Conservation (phyloP, 2,888 invertebrate genomes). For the Aquatica leii region DNA sequence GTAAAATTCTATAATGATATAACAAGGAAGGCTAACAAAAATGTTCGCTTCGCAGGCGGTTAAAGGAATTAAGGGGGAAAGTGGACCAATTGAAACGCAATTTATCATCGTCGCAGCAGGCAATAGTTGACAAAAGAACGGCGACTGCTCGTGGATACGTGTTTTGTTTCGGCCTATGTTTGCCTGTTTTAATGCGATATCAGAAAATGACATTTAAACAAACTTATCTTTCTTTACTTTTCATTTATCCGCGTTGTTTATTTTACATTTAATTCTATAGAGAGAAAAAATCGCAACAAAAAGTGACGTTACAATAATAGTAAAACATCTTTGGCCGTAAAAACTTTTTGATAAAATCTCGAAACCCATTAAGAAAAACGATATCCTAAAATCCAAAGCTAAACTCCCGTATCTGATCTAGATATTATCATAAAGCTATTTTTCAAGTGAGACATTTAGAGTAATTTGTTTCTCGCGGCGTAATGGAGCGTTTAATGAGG, state of each 20-base stretch:
- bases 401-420: constrained; percentile 41
- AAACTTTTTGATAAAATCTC: constrained; percentile 12
- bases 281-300: background rate
- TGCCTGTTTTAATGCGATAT: constrained; percentile 55
- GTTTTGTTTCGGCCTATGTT: constrained; percentile 57
- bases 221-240: constrained; percentile 26
- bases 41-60: constrained; percentile 26
- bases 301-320: background rate
- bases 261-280: too few relatives aligned
- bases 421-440: constrained; percentile 57
- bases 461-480: constrained; percentile 62
- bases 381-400: constrained; percentile 36
- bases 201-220: constrained; percentile 38
- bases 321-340: background rate
- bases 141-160: constrained; percentile 51
- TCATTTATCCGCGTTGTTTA: constrained; percentile 20
- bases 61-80: constrained; percentile 41
- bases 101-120: constrained; percentile 60
- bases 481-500: constrained; percentile 63
- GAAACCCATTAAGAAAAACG: constrained; percentile 26
- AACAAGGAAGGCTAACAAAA: background rate
- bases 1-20: too few relatives aligned
- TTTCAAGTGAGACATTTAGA: constrained; percentile 57
- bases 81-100: constrained; percentile 57
- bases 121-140: constrained; percentile 56